These are phyloP conservation scores for Thunnus thynnus DNA, from an alignment of 2,113 vertebrate genomes.

Conservation along the genomic window DNA sequence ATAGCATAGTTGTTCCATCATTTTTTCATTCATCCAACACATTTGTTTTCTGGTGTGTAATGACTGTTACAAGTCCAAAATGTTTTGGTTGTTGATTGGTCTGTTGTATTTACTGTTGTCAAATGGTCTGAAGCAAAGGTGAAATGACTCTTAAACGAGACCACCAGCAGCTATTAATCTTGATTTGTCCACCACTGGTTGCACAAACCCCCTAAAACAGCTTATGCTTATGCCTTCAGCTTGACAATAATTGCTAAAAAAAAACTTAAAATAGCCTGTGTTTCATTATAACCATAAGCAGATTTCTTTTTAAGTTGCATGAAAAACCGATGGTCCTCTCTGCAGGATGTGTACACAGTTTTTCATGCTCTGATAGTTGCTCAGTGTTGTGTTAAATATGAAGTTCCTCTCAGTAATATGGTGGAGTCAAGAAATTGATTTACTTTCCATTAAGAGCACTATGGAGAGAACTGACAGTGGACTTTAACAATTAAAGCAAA, in stretches of 20 bases:
- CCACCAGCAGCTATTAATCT: background rate
- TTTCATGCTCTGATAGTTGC: conserved; percentile 40
- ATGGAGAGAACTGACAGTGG: conserved; percentile 14
- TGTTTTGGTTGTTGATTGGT: background rate
- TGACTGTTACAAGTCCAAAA: background rate
- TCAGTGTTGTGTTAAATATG: conserved; percentile 51
- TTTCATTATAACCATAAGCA: conserved; percentile 1
- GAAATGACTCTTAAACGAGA: conserved; percentile 18
- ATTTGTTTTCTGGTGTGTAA: background rate
- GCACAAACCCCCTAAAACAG: background rate
- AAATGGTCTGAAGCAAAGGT: conserved; percentile 30
- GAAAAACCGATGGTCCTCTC: conserved; percentile 4
- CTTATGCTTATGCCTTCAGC: background rate
- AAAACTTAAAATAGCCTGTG: background rate
- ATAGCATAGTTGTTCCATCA: too few species aligned
- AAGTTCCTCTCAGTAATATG: conserved; percentile 31
- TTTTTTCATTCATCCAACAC: background rate
- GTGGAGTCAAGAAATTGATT: conserved; percentile 60
- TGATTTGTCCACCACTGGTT: background rate
- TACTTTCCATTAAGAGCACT: conserved; percentile 13
- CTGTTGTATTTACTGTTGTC: conserved; percentile 17
- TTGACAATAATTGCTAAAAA: conserved; percentile 19
- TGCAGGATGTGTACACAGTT: conserved; percentile 17
- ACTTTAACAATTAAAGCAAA: conserved; percentile 25
- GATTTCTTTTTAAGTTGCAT: conserved; percentile 14